A percentile compares a stretch with the other conserved stretches of the same genome.
phyloP scores from a whole-genome alignment of 2,113 vertebrate genomes.

The Lichenostomus cassidix region DNA sequence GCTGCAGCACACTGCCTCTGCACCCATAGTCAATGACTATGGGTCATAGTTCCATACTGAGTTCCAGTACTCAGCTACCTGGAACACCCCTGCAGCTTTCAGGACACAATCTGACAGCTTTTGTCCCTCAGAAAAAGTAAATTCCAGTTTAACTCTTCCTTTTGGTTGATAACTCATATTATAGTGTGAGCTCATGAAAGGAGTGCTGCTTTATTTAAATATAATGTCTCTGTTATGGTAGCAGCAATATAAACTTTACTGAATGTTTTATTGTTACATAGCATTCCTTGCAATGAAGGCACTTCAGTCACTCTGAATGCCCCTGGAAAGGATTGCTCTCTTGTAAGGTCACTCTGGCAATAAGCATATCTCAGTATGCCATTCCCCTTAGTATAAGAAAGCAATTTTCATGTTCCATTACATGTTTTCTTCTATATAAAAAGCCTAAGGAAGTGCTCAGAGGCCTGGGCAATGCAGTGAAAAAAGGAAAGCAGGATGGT shows the following conservation, averaged over 20 bases:
- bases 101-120: not conserved
- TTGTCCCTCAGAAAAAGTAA: not conserved
- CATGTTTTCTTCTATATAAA: not conserved
- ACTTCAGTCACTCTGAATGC: not conserved
- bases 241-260: slow-evolving; percentile 39
- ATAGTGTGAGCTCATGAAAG: not conserved
- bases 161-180: not conserved
- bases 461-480: not conserved
- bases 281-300: slow-evolving; percentile 7
- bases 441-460: not conserved
- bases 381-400: not conserved
- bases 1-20: not conserved
- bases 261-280: slow-evolving; percentile 34
- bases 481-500: not conserved
- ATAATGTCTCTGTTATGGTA: not conserved
- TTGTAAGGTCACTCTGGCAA: not conserved
- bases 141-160: not conserved
- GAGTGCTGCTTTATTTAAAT: slow-evolving; percentile 14
- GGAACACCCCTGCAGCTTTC: not conserved
- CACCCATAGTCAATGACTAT: not conserved
- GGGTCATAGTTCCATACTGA: too few relatives aligned
- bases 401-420: not conserved
- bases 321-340: not conserved
- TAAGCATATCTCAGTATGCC: not conserved
- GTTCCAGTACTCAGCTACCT: not conserved